Evolutionary conservation across 2,888 invertebrate species (phyloP), one percentile per base, ranked within the genome.

Genomic region (Rhaphigaster nebulosa): DNA sequence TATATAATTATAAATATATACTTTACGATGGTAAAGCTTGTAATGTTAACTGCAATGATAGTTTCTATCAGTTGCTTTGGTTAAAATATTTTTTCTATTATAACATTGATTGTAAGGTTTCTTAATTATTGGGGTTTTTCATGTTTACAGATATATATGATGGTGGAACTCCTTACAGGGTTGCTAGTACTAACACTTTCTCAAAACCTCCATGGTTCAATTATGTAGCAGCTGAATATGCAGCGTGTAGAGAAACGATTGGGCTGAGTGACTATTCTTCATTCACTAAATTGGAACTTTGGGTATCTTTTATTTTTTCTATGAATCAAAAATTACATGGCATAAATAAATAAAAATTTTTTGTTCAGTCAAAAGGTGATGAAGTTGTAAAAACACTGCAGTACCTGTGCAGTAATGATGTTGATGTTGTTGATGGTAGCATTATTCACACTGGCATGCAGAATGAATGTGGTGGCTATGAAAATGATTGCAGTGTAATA

Each of bases 381-480:
- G 98, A 99, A 94, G 98, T 98, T 1, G 97, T 99, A 0, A 96
- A 98, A 90, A 95, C 97, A 88, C 95, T 99, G 29, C 99, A 99
- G 94, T 97, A 97, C 94, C 94, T 99, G 52, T 99, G 99, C 93
- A 98, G 99, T 4, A 99, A 99, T 93, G 97, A 99, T 94, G 98
- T 99, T 18, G 98, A 99, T 93, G 97, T 98, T 4, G 97, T 98
- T 0, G 95, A 98, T 6, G 99, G 98, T 50, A 96, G 97, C 93
- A 98, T 99, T 92, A 98, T 99, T 91, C 99, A 99, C 94, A 99
- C 99, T 0, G 99, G 99, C 92, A 99, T 99, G 99, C 99, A 99
- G 94, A 99, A 99, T 94, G 95, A 95, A 92, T 95, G 96, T 20
- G 99, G 99, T 1, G 99, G 99, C 26, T 99, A 99, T 93, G 99